Evolutionary conservation across 2,797 vertebrate genomes (phyloP).

Genomic region (Capromys pilorides): DNA sequence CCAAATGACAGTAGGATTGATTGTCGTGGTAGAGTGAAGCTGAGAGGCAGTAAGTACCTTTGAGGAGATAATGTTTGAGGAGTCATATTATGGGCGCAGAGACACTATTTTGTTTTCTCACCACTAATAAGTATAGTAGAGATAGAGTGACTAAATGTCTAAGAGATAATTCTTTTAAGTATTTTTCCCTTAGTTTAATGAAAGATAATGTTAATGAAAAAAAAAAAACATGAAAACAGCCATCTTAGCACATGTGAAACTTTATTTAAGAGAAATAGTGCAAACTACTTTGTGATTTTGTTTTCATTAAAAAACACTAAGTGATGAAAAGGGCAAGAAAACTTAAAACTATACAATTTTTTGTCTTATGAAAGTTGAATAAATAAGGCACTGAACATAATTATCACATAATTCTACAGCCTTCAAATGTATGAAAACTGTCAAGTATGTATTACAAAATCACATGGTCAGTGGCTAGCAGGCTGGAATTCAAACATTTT

Average conservation of each 20-base stretch:
- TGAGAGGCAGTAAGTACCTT: background rate
- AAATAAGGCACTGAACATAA: slow-evolving; percentile 48
- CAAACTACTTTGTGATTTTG: slow-evolving; percentile 58
- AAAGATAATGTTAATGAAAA: background rate
- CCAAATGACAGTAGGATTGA: background rate
- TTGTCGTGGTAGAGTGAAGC: background rate
- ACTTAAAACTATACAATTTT: slow-evolving; percentile 29
- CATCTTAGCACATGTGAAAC: slow-evolving; percentile 54
- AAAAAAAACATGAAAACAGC: slow-evolving; percentile 1
- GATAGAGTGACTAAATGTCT: slow-evolving; percentile 9
- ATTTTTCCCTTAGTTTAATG: background rate
- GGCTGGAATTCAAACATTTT: slow-evolving; percentile 27
- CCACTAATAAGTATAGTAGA: background rate
- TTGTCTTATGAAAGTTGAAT: slow-evolving; percentile 16
- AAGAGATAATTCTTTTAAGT: slow-evolving; percentile 16
- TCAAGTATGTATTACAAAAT: slow-evolving; percentile 39
- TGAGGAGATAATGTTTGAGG: background rate
- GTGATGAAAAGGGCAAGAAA: slow-evolving; percentile 51
- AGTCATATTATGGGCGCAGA: background rate
- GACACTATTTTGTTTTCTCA: background rate
- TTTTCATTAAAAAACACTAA: slow-evolving; percentile 70
- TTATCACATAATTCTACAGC: slow-evolving; percentile 23
- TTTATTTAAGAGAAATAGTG: slow-evolving; percentile 76
- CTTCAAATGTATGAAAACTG: slow-evolving; percentile 2
- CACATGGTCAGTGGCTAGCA: slow-evolving; percentile 36